Conservation (phyloP, 2,113 vertebrate species). For the Rhinogobius similis region DNA sequence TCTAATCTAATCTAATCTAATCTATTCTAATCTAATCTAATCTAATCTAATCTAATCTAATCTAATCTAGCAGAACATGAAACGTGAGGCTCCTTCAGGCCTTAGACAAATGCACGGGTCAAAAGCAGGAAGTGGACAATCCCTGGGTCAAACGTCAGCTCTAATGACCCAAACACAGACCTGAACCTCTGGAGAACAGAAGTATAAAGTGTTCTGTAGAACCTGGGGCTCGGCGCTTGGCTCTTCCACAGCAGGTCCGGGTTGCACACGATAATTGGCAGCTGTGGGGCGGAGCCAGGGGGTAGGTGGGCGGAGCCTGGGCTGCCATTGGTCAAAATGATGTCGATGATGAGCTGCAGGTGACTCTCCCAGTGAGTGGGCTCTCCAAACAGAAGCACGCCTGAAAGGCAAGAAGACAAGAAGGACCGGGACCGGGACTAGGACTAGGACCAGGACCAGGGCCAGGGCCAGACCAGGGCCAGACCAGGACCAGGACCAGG, state of each 20-base stretch:
- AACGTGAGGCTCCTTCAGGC: too few relatives aligned
- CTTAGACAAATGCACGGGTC: too few relatives aligned
- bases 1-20: too few relatives aligned
- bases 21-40: too few relatives aligned
- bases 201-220: conserved; percentile 17
- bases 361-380: conserved; percentile 90
- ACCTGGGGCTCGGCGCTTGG: conserved; percentile 88
- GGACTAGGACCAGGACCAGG: too few relatives aligned
- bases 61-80: too few relatives aligned
- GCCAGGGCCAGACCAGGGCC: background rate
- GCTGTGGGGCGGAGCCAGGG: conserved; percentile 65
- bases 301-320: conserved; percentile 72
- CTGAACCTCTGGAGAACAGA: too few relatives aligned
- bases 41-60: too few relatives aligned
- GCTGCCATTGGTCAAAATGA: conserved; percentile 85
- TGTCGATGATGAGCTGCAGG: conserved; percentile 86
- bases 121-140: too few relatives aligned
- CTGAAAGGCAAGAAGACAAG: conserved; percentile 48
- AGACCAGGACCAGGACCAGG: background rate
- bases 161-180: too few relatives aligned
- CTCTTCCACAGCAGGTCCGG: conserved; percentile 90
- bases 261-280: conserved; percentile 88
- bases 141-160: too few relatives aligned
- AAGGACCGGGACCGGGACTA: conserved; percentile 29
- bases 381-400: conserved; percentile 87